Conservation (phyloP, 2,888 invertebrate species). For the Chaetoderma sp. region DNA sequence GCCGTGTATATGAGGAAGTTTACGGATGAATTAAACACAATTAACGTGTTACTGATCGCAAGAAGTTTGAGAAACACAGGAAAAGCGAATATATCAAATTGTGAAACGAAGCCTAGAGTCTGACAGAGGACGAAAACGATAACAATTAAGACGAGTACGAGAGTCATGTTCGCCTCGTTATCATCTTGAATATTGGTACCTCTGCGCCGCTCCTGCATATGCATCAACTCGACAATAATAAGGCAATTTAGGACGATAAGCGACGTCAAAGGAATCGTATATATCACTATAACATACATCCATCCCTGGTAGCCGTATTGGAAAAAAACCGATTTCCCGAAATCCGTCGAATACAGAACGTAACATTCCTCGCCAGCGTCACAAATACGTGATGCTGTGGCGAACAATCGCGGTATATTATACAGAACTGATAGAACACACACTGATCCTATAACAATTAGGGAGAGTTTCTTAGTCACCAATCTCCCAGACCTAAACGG, state of each 20-base stretch:
- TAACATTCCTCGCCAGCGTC: slow-evolving; percentile 27
- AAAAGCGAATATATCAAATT: slow-evolving; percentile 51
- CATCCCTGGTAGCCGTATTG: slow-evolving; percentile 47
- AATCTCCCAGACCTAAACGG: slow-evolving; percentile 57
- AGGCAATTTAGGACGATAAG: slow-evolving; percentile 53
- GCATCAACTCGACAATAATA: slow-evolving; percentile 57
- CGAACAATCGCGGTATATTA: slow-evolving; percentile 59
- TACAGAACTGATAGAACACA: slow-evolving; percentile 48
- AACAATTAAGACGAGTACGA: slow-evolving; percentile 62
- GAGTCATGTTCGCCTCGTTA: slow-evolving; percentile 58
- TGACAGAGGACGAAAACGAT: slow-evolving; percentile 66
- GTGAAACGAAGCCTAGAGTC: slow-evolving; percentile 59
- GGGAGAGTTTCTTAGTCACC: slow-evolving; percentile 52
- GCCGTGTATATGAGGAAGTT: slow-evolving; percentile 66
- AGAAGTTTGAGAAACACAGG: slow-evolving; percentile 51
- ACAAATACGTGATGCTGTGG: slow-evolving; percentile 33
- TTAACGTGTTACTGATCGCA: slow-evolving; percentile 58
- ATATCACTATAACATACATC: slow-evolving; percentile 53
- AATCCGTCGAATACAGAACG: slow-evolving; percentile 41
- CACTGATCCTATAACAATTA: slow-evolving; percentile 47
- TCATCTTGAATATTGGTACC: slow-evolving; percentile 57
- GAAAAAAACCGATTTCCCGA: slow-evolving; percentile 47
- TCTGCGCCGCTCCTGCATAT: slow-evolving; percentile 50
- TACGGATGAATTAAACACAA: slow-evolving; percentile 62
- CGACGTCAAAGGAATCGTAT: slow-evolving; percentile 49